Evolutionary conservation across 2,113 vertebrate species (phyloP), one percentile per base, ranked within the genome.

Genomic region (Aspiorhynchus laticeps): DNA sequence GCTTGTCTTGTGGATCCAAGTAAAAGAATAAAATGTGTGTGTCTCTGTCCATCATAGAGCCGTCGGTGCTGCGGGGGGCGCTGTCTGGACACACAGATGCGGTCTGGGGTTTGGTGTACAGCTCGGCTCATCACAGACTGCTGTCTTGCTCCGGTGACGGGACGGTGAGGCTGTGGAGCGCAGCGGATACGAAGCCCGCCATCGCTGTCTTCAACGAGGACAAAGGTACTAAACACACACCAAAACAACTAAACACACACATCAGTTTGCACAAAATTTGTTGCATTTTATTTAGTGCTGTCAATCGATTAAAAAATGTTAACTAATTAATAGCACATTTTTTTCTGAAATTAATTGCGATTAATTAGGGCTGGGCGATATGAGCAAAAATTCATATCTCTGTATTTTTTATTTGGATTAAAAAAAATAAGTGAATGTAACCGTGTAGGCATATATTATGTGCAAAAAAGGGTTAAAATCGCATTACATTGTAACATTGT

Each of bases 141-240:
- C 93, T 99, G 69, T 99, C 98, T 78, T 99, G 98, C 89, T 98
- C 98, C n/a, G 97, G 96, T 28, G 98, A 99, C 80, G 97, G 98
- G 87, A 98, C 98, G 4, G 95, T 99, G 81, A 95, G 97, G 67
- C 92, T 99, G 2, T 99, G 98, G 98, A 97, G 96, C 28, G 94
- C 98, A 84, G 93, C 96, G 48, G 96, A 96, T 93, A 92, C 92
- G 19, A 93, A 95, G 71, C 97, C 98, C 2, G 95, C 98, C 86
- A 94, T 99, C 1, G 97, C 93, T 51, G 88, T 97, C 53, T 98
- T 99, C 94, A 99, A 96, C 78, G 95, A 98, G 92, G 96, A 97
- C 93, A 95, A 96, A 96, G 97, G 98, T 99, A 75, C 31, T 28
- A 15, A 10, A 85, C 24, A 17, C 41, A 33, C 65, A 31, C 63